Evolutionary conservation across 2,888 invertebrate genomes (phyloP), one percentile per base, ranked within the genome.

Genomic region (Drosophila infuscata): DNA sequence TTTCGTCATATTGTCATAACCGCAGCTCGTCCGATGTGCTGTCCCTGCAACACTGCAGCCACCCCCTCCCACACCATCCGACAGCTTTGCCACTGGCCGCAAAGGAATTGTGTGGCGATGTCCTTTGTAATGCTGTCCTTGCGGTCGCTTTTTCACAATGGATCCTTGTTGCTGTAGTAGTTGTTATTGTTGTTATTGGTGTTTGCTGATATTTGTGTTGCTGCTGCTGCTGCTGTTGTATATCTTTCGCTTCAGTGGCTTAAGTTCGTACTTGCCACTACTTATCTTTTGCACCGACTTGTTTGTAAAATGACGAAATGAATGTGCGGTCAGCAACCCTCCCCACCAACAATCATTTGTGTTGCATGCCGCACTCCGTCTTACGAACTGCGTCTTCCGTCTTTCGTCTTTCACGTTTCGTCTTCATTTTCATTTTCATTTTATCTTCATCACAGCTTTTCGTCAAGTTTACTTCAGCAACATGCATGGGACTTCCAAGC

Each of bases 1-100:
- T 85, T 89, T 85, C 87, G 84, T 84, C 89, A 82, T 85, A 85
- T 85, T 85, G 85, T 84, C 87, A 89, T 82, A 87, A 87, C 85
- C 85, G 82, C 84, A 89, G 70, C 62, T 69, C 43, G 74, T 64
- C 70, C 41, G 54, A 48, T 11, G 65, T 38, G 29, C 64, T 38
- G 29, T 62, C 43, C n/a, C 54, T 56, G 32, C 41, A 20, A 20
- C 35, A 12, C 53, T 46, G 46, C 20, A 46, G 15, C 36, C 29
- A 11, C 11, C 30, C 30, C 29, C 64, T 11, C 11, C 30, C 30
- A 20, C 64, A 29, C 32, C 43, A 52, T 33, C 58, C 32, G 46
- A 35, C 29, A 17, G 61, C 43, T 35, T 46, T 46, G 56, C 72
- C 54, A 64, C 43, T 54, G 70, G 82, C 74, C 74, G 62, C 79